Percentiles rank a stretch among this genome's conserved stretches.
Evolutionary conservation across 2,797 vertebrate genomes (phyloP).

Genomic region (Platalea minor): DNA sequence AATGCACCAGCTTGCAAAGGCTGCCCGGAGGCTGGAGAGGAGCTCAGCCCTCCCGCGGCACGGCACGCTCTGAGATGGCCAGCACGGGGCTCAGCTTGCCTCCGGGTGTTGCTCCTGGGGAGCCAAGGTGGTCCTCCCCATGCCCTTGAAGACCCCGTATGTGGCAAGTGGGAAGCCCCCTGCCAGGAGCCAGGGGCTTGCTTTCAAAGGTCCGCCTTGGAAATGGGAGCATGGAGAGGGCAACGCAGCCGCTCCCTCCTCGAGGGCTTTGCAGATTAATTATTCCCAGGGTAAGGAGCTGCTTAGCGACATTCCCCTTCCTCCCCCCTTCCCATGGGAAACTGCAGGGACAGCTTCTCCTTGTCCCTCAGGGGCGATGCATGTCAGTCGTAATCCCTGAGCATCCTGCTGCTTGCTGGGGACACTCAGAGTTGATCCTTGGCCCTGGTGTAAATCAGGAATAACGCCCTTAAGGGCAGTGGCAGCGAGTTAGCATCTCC

Average conservation of each 20-base stretch:
- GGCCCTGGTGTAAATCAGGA: neutral
- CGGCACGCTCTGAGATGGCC: rapidly evolving
- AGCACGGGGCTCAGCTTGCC: neutral
- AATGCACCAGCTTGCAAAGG: neutral
- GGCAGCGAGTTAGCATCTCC: neutral
- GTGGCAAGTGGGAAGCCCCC: neutral
- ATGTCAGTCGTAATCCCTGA: neutral
- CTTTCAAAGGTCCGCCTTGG: neutral
- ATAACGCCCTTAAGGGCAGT: neutral
- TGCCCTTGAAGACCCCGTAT: rapidly evolving
- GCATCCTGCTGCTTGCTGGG: neutral
- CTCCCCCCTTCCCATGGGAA: conserved; percentile 2
- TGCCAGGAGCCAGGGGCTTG: rapidly evolving
- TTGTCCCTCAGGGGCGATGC: neutral
- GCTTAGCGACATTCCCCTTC: neutral
- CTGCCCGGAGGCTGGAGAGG: neutral
- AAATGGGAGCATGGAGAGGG: neutral
- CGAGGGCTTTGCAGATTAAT: neutral
- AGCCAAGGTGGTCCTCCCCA: neutral
- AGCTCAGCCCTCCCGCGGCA: neutral
- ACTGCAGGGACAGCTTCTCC: conserved; percentile 3
- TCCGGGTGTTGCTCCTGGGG: neutral
- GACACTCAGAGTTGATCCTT: neutral
- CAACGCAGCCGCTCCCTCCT: rapidly evolving
- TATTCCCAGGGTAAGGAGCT: neutral